Conservation (phyloP, 2,797 vertebrate species). For the Bovichtus diacanthus region DNA sequence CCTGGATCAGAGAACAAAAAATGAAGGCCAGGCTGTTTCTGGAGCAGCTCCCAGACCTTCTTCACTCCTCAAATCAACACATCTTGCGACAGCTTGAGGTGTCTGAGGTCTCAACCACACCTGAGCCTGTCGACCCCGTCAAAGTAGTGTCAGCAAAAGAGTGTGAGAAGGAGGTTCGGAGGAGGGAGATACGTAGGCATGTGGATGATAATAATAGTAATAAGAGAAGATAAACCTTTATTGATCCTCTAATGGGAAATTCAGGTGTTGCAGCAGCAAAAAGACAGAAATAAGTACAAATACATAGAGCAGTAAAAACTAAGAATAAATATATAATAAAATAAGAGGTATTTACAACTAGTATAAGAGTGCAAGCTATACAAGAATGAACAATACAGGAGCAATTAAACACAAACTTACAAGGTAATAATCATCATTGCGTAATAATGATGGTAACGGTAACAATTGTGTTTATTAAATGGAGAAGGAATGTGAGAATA, state of each 20-base stretch:
- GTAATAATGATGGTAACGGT: no score
- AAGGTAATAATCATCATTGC: neutral
- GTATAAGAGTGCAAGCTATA: no score
- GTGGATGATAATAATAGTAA: neutral
- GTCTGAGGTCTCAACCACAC: neutral
- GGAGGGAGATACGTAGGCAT: neutral
- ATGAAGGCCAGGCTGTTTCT: neutral
- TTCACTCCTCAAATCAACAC: neutral
- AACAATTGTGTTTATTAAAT: neutral
- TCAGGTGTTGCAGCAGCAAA: no score
- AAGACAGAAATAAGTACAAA: no score
- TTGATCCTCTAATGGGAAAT: no score
- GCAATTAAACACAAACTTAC: no score
- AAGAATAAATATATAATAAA: no score
- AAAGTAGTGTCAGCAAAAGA: neutral
- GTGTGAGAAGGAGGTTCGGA: neutral
- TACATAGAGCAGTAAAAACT: no score
- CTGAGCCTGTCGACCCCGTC: neutral
- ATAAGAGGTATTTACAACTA: no score
- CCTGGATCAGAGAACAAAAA: neutral
- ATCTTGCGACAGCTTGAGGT: neutral
- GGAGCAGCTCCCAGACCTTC: neutral
- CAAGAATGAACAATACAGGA: no score
- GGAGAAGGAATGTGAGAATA: neutral
- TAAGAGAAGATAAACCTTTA: no score